Base-by-base conservation (phyloP, 1,140 invertebrate genomes). In the Orius insidiosus region DNA sequence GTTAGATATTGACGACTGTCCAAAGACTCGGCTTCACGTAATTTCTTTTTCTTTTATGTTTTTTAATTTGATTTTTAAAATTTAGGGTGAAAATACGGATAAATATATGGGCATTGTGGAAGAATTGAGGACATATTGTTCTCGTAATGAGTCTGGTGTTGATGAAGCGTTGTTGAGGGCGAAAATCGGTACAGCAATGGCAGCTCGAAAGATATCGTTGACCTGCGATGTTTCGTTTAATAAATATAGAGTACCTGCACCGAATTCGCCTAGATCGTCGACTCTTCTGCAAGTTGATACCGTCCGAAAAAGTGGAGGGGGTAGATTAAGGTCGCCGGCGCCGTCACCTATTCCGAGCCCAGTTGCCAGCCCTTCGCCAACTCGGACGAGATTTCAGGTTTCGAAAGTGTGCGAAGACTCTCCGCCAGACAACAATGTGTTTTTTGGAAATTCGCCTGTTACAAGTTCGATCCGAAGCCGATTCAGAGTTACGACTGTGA, bases 1-100 rank as follows among this genome's bases (percentile, higher is more conserved):
- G 55, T 70, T 88, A n/a, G 83, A 87, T 59, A 61, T 88, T 24
- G 83, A 87, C 58, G 74, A 80, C 16, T 14, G 37, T 40, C 46
- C 35, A n/a, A 32, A 38, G 46, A 36, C 35, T 10, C 35, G 35
- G n/a, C 35, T 36, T 36, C 35, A n/a, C 9, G 35, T n/a, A 36
- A 11, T 3, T 36, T 9, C n/a, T 36, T 11, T 36, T 11, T 36
- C 9, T 4, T 3, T 36, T 36, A 10, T 3, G n/a, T 36, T 36
- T 15, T 36, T 36, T n/a, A n/a, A n/a, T n/a, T 15, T 36, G 35
- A 36, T 36, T 36, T 36, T 44, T 38, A n/a, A n/a, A n/a, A n/a
- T 53, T 33, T 45, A 60, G 55, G 54, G 51, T 14, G 60, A 63
- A 48, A 56, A 58, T 8, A 56, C 64, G 45, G 55, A 64, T 33